Percentiles rank a stretch among this genome's conserved stretches.
These are phyloP conservation scores for Ips nitidus DNA, from an alignment of 1,140 invertebrate species.

Conservation along the genomic window DNA sequence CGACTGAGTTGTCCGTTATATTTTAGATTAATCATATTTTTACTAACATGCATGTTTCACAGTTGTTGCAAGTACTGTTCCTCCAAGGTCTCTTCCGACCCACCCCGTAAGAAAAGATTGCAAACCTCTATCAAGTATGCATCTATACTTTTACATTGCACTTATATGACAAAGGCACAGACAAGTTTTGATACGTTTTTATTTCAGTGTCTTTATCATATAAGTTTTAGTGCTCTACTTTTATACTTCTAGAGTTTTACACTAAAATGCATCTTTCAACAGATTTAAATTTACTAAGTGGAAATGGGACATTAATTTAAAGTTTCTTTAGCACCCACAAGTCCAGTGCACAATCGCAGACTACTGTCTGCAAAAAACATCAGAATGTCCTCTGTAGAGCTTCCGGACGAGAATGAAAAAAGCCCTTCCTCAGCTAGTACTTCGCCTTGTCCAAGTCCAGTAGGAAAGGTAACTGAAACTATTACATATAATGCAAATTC, in stretches of 20 bases:
- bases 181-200: too few relatives aligned
- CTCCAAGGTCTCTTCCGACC: slow-evolving; percentile 45
- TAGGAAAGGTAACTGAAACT: slow-evolving; percentile 51
- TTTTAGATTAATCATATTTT: not conserved
- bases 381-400: slow-evolving; percentile 87
- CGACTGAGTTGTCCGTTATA: not conserved
- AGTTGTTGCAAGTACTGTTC: slow-evolving; percentile 39
- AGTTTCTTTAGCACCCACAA: slow-evolving; percentile 75
- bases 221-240: not conserved
- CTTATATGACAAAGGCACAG: not conserved
- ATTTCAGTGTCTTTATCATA: too few relatives aligned
- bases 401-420: slow-evolving; percentile 90
- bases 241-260: not conserved
- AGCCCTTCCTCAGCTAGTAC: slow-evolving; percentile 88
- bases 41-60: slow-evolving; percentile 37
- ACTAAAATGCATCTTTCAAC: not conserved
- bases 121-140: slow-evolving; percentile 53
- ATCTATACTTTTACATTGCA: slow-evolving; percentile 26
- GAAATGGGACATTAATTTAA: too few relatives aligned
- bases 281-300: too few relatives aligned
- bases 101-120: slow-evolving; percentile 50
- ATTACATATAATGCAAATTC: too few relatives aligned
- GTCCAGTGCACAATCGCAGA: slow-evolving; percentile 78
- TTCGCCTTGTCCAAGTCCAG: slow-evolving; percentile 88
- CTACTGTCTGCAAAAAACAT: slow-evolving; percentile 78